Evolutionary conservation across 2,888 invertebrate genomes (phyloP), one percentile per base, ranked within the genome.

Genomic region (Ypsolopha sequella): DNA sequence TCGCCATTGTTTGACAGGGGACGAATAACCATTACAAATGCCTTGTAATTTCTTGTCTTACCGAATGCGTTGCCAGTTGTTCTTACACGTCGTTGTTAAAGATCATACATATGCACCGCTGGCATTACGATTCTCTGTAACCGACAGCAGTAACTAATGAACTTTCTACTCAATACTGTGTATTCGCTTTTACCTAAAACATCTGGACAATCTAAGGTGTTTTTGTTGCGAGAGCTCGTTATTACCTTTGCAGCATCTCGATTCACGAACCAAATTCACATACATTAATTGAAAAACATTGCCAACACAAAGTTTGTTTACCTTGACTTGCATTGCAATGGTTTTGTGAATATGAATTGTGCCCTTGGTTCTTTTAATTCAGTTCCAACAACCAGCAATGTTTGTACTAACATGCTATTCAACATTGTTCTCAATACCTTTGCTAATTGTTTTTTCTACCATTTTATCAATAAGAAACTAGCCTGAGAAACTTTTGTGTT

Each of bases 1-100:
- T 85, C 85, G 87, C 86, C 87, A 87, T 87, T 87, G 82, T 85
- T 80, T 84, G 84, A 80, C 84, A 74, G 71, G 63, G 69, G 63
- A 69, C 63, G 58, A 47, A 47, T 47, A 35, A 35, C 36, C 35
- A 54, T 66, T 63, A 54, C 59, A 58, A 62, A 64, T 66, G 61
- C 61, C 11, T n/a, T 51, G 33, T 36, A n/a, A 51, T 61, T 63
- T 66, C 63, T 65, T 68, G 61, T 68, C 41, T 57, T 62, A 58
- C 60, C 55, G 57, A 61, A 60, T 56, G 55, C 56, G 58, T 43
- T 41, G 50, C 54, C 46, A 35, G 57, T 58, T 24, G 55, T 49
- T 52, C 51, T 10, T 49, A 41, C 44, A 48, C 47, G 51, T 52
- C 47, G 51, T 41, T n/a, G 7, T n/a, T 24, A 4, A 2, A 41